A percentile compares a stretch with the other conserved stretches of the same genome.
Evolutionary conservation across 2,888 invertebrate species (phyloP).

Genomic region (Oeneis ivallda): DNA sequence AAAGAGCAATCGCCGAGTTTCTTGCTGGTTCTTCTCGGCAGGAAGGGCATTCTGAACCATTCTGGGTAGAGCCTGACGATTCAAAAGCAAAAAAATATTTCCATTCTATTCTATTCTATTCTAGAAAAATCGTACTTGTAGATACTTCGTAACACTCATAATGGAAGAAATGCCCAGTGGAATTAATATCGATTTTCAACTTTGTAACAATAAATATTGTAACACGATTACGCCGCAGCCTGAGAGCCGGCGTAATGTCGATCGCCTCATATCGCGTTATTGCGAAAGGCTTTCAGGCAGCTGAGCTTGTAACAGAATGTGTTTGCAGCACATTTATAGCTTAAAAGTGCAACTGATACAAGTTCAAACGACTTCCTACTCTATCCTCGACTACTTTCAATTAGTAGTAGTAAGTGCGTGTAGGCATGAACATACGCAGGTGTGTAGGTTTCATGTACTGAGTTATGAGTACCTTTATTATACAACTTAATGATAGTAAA

Average conservation of each 20-base stretch:
- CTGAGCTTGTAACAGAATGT: constrained; percentile 41
- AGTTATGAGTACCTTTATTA: too few relatives aligned
- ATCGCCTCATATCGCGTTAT: constrained; percentile 49
- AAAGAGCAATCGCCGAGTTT: too few relatives aligned
- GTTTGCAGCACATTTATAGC: constrained; percentile 5
- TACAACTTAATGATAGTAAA: too few relatives aligned
- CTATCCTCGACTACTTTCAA: neutral
- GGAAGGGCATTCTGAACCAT: too few relatives aligned
- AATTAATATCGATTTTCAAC: neutral
- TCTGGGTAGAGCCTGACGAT: too few relatives aligned
- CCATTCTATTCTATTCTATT: too few relatives aligned
- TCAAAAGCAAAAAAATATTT: too few relatives aligned
- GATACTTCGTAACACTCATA: neutral
- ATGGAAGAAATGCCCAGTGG: neutral
- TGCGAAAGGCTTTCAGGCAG: constrained; percentile 50
- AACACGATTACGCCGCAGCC: constrained; percentile 12
- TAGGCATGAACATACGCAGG: neutral
- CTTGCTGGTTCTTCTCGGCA: too few relatives aligned
- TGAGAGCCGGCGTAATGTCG: constrained; percentile 13
- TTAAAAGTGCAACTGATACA: constrained; percentile 6
- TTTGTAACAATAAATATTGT: constrained; percentile 1
- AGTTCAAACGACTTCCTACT: neutral
- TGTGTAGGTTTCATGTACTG: too few relatives aligned
- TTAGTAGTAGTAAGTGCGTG: neutral
- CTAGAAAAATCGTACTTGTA: too few relatives aligned